These are phyloP conservation scores for Odontophorus gujanensis DNA, from an alignment of 2,113 vertebrate genomes.

Conservation along the genomic window DNA sequence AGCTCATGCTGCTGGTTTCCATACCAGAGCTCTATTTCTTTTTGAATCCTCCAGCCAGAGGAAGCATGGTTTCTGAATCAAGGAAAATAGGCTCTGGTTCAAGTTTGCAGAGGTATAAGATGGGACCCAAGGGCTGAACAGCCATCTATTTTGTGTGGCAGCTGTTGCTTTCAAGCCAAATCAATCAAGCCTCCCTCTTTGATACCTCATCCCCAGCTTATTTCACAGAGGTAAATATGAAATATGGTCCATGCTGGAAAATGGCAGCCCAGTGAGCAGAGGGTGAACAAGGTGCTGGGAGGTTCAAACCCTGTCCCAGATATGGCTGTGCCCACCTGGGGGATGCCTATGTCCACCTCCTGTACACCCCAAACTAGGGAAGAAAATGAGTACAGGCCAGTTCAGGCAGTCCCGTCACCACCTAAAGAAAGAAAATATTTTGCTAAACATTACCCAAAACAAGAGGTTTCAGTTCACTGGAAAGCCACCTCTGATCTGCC, in stretches of 20 bases:
- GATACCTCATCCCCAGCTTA: background rate
- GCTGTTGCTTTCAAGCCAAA: background rate
- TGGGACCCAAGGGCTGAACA: background rate
- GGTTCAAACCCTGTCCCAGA: background rate
- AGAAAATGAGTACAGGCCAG: background rate
- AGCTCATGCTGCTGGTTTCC: background rate
- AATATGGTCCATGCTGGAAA: background rate
- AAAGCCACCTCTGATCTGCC: background rate
- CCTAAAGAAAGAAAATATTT: background rate
- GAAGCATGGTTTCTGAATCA: background rate
- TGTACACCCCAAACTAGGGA: too few relatives aligned
- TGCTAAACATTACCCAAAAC: background rate
- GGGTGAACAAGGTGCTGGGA: background rate
- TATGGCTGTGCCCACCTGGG: background rate
- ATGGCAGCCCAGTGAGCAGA: background rate
- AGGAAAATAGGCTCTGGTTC: background rate
- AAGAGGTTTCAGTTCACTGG: background rate
- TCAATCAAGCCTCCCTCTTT: background rate
- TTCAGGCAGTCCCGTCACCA: background rate
- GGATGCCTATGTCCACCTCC: fast-evolving
- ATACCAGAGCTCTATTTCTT: background rate
- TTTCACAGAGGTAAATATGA: background rate
- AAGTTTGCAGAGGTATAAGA: background rate
- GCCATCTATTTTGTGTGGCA: background rate
- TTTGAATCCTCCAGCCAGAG: background rate